phyloP scores from a whole-genome alignment of 2,888 invertebrate species.

The Dugesia japonica region DNA sequence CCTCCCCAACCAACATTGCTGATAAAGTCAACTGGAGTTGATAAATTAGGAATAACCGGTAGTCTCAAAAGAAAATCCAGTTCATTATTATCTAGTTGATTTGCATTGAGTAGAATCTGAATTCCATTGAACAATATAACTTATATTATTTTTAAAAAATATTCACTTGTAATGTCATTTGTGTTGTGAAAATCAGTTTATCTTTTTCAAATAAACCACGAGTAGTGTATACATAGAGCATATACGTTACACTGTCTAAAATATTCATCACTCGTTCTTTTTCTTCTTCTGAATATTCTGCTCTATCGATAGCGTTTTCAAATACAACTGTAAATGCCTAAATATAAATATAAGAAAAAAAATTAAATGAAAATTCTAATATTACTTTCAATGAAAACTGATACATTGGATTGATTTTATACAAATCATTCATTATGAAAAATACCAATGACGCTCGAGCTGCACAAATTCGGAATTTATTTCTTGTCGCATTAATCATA shows the following conservation, averaged over 20 bases:
- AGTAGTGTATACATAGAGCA: conserved; percentile 81
- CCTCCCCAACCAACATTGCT: conserved; percentile 83
- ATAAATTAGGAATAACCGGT: conserved; percentile 75
- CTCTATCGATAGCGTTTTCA: conserved; percentile 77
- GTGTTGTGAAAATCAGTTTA: conserved; percentile 81
- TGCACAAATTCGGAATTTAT: conserved; percentile 75
- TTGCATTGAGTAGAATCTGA: conserved; percentile 59
- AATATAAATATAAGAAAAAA: conserved; percentile 1
- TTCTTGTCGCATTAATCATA: conserved; percentile 78
- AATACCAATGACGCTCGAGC: conserved; percentile 78
- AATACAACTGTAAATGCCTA: conserved; percentile 87
- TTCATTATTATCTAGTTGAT: conserved; percentile 67
- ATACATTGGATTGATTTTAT: conserved; percentile 87
- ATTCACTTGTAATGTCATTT: conserved; percentile 76
- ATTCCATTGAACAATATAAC: neutral
- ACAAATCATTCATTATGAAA: conserved; percentile 80
- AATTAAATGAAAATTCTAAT: neutral
- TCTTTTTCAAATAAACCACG: conserved; percentile 85
- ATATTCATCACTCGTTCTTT: conserved; percentile 65
- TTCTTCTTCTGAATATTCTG: conserved; percentile 66
- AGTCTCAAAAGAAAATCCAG: conserved; percentile 79
- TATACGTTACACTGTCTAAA: conserved; percentile 80
- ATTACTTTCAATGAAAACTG: conserved; percentile 67
- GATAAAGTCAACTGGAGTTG: conserved; percentile 80
- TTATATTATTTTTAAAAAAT: neutral